These are phyloP conservation scores for Callithrix jacchus DNA, from an alignment of 2,113 vertebrate genomes.

Conservation along the genomic window DNA sequence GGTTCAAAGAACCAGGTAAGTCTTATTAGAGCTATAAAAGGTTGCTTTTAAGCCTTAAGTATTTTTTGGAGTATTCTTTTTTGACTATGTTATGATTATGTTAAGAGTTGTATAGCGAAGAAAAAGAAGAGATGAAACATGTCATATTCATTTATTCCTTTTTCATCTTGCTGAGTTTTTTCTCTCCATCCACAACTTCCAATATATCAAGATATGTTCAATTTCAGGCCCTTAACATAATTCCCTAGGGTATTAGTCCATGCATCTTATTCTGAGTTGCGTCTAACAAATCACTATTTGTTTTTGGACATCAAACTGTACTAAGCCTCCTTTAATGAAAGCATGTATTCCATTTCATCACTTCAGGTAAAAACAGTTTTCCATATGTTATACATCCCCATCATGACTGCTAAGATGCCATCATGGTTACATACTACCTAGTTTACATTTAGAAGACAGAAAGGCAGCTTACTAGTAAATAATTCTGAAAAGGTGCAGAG, in stretches of 20 bases:
- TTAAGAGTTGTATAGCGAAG: neutral
- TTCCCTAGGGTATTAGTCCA: neutral
- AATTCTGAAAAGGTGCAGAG: conserved; percentile 20
- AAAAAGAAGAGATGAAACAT: neutral
- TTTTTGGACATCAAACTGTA: neutral
- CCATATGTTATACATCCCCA: conserved; percentile 1
- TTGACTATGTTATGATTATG: neutral
- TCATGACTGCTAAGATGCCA: neutral
- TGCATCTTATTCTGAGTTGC: neutral
- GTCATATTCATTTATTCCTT: neutral
- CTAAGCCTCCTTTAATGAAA: conserved; percentile 41
- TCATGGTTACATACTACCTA: conserved; percentile 23
- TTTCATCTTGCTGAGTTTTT: neutral
- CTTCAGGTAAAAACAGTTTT: conserved; percentile 44
- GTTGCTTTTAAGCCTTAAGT: neutral
- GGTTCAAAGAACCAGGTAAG: neutral
- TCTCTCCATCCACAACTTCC: neutral
- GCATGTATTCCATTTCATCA: conserved; percentile 3
- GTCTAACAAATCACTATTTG: neutral
- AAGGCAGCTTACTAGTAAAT: conserved; percentile 15
- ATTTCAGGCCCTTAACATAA: neutral
- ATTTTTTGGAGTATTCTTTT: neutral
- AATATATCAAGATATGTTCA: neutral
- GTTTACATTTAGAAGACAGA: conserved; percentile 44
- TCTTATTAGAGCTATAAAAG: neutral